Conservation (phyloP, 1,140 invertebrate genomes). For the Antheraea mylitta region DNA sequence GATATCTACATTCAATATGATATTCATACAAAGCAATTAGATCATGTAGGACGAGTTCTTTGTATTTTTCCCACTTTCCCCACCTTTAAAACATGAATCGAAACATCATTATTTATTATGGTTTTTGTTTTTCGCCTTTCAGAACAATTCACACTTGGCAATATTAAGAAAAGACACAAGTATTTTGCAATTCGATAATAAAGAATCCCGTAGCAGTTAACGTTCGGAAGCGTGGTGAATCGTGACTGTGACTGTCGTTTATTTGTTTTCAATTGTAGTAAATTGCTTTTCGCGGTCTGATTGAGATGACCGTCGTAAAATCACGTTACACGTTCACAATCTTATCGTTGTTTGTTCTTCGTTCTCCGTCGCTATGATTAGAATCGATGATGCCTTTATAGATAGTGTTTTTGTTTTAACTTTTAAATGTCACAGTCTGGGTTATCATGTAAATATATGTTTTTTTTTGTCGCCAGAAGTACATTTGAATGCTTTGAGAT, state of each 20-base stretch:
- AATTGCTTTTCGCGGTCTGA: slow-evolving; percentile 55
- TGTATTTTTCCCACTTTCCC: too few relatives aligned
- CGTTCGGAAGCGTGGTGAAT: slow-evolving; percentile 34
- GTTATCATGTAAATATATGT: neutral
- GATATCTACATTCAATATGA: too few relatives aligned
- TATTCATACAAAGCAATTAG: too few relatives aligned
- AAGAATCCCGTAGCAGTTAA: slow-evolving; percentile 1
- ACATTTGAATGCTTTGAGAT: neutral
- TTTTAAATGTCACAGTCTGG: neutral
- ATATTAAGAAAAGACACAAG: too few relatives aligned
- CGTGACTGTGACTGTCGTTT: slow-evolving; percentile 46
- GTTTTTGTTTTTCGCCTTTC: neutral
- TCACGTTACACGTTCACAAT: slow-evolving; percentile 42
- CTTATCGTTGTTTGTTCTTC: slow-evolving; percentile 26
- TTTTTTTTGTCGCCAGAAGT: neutral
- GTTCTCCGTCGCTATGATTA: slow-evolving; percentile 10
- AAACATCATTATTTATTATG: too few relatives aligned
- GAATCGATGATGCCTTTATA: slow-evolving; percentile 19
- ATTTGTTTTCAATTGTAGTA: slow-evolving; percentile 65
- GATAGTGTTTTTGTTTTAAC: neutral
- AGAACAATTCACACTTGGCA: neutral
- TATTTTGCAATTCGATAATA: neutral
- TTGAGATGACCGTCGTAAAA: slow-evolving; percentile 52
- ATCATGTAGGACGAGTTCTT: too few relatives aligned
- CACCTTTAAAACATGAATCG: too few relatives aligned